Evolutionary conservation across 2,797 vertebrate genomes (phyloP).

Genomic region (Hypotaenidia philippensis): DNA sequence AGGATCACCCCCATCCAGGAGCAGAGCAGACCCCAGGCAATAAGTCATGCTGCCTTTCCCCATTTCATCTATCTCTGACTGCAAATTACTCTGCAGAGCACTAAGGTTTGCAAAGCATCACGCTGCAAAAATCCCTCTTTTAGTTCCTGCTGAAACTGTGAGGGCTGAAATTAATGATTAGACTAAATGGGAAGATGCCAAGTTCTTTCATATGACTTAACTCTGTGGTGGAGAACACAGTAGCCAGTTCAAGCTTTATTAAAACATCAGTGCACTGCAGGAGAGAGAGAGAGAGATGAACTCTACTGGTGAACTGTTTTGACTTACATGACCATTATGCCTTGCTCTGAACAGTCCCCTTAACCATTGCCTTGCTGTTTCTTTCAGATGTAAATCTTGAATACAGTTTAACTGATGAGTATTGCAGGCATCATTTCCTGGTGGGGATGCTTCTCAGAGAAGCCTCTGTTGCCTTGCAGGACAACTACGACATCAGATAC

Average conservation of each 20-base stretch:
- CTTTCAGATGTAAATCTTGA: slow-evolving; percentile 92
- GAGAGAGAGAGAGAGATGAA: background rate
- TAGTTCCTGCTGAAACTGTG: background rate
- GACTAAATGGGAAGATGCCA: background rate
- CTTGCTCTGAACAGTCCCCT: slow-evolving; percentile 14
- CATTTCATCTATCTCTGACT: background rate
- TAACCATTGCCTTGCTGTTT: slow-evolving; percentile 57
- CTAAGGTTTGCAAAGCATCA: background rate
- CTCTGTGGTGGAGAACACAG: background rate
- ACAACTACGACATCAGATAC: slow-evolving; percentile 89
- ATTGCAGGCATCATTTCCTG: slow-evolving; percentile 95
- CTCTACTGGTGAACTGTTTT: accelerated
- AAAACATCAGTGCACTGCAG: background rate
- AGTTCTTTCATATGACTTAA: background rate
- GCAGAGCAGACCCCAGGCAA: background rate
- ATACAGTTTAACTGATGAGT: slow-evolving; percentile 94
- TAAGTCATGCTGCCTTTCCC: background rate
- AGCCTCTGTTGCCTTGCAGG: slow-evolving; percentile 89
- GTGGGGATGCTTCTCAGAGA: slow-evolving; percentile 94
- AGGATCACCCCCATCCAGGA: background rate
- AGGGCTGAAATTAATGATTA: background rate
- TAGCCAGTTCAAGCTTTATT: background rate
- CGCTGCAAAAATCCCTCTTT: background rate
- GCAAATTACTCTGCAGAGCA: accelerated
- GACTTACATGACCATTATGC: background rate